Percentiles rank a stretch among this genome's conserved stretches.
phyloP scores from a whole-genome alignment of 2,888 invertebrate species.

The Kuschelorhynchus macadamiae region DNA sequence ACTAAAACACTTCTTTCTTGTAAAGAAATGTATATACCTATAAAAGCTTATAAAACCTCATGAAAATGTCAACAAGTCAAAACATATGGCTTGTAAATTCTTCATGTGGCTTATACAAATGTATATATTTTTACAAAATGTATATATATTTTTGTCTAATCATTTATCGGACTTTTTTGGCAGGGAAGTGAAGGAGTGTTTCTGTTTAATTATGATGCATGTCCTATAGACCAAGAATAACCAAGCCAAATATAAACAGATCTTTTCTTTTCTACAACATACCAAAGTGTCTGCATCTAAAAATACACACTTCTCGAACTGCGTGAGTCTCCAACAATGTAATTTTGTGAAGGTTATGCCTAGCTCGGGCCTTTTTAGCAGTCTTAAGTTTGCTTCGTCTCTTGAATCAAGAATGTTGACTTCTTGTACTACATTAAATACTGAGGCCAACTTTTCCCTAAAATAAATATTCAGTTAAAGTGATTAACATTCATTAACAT shows the following conservation, averaged over 20 bases:
- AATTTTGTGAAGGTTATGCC: constrained; percentile 99
- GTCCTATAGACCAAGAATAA: constrained; percentile 1
- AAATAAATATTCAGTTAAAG: too few relatives aligned
- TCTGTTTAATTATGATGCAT: constrained; percentile 10
- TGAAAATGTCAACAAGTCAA: too few relatives aligned
- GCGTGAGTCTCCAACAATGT: constrained; percentile 97
- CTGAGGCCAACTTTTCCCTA: constrained; percentile 84
- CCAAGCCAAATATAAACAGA: background rate
- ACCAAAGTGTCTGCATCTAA: constrained; percentile 98
- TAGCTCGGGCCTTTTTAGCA: constrained; percentile 94
- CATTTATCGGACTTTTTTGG: too few relatives aligned
- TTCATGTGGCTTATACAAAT: too few relatives aligned
- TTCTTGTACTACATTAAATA: constrained; percentile 87
- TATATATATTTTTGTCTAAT: background rate
- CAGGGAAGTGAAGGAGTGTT: background rate
- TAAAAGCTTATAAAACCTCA: too few relatives aligned
- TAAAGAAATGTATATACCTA: too few relatives aligned
- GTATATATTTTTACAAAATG: background rate
- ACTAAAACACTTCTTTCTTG: too few relatives aligned
- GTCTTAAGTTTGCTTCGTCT: constrained; percentile 90
- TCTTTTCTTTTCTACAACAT: constrained; percentile 65
- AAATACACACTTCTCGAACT: constrained; percentile 97
- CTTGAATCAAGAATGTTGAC: constrained; percentile 97
- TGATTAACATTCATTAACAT: too few relatives aligned
- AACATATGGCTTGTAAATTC: too few relatives aligned